Conservation (phyloP, 2,797 vertebrate genomes). For the Hypotaenidia philippensis region DNA sequence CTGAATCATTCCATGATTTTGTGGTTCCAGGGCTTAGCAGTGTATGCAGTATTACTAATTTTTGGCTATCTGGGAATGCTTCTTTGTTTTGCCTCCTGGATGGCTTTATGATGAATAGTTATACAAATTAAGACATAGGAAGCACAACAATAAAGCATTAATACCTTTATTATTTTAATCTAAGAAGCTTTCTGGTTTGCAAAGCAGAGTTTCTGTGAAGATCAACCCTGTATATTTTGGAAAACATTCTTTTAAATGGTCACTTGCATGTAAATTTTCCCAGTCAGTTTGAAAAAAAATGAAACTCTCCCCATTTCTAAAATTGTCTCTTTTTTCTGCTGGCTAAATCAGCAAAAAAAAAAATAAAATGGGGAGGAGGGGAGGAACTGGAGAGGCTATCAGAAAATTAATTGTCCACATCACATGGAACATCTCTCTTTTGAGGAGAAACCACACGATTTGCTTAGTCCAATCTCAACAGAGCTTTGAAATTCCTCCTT, state of each 20-base stretch:
- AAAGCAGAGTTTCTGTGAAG: background rate
- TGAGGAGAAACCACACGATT: background rate
- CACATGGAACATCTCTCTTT: background rate
- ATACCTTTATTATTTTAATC: background rate
- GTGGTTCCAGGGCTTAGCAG: background rate
- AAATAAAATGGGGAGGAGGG: background rate
- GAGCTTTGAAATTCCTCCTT: constrained; percentile 24
- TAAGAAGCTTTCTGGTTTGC: background rate
- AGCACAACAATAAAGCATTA: background rate
- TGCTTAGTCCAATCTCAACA: background rate
- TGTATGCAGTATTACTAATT: background rate
- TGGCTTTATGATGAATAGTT: background rate
- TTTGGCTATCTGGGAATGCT: background rate
- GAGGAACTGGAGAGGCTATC: background rate
- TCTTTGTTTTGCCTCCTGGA: background rate
- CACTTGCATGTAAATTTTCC: background rate
- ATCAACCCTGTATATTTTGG: background rate
- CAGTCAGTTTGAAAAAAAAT: background rate
- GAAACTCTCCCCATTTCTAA: background rate
- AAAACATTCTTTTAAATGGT: background rate
- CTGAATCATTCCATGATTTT: background rate
- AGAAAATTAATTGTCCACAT: background rate
- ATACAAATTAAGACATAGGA: background rate
- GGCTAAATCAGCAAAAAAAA: background rate
- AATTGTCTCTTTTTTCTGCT: background rate